Conservation (phyloP, 2,888 invertebrate species). For the Elaeidobius kamerunicus region DNA sequence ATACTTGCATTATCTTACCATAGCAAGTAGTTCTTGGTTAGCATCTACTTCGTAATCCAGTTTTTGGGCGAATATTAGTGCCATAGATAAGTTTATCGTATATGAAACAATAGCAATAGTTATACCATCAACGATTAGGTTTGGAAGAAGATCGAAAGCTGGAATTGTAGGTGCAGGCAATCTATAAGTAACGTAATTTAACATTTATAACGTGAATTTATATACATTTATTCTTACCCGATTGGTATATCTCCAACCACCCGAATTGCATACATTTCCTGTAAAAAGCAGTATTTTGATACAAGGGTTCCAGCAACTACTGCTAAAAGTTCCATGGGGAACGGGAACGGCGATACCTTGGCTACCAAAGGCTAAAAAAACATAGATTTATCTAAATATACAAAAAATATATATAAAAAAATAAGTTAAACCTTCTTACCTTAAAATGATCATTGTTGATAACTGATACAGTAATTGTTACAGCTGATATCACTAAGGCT, state of each 20-base stretch:
- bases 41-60: constrained; percentile 65
- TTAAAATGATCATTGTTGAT: constrained; percentile 64
- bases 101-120: constrained; percentile 70
- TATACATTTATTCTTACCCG: constrained; percentile 58
- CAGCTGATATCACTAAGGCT: constrained; percentile 60
- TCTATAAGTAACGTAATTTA: too few relatives aligned
- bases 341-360: constrained; percentile 62
- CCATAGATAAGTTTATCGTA: constrained; percentile 72
- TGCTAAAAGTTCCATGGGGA: constrained; percentile 73
- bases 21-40: constrained; percentile 71
- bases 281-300: constrained; percentile 58
- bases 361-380: constrained; percentile 55
- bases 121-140: constrained; percentile 59
- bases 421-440: too few relatives aligned
- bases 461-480: constrained; percentile 59
- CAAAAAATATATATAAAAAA: too few relatives aligned
- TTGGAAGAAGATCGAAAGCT: constrained; percentile 54
- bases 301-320: constrained; percentile 66
- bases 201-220: too few relatives aligned
- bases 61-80: constrained; percentile 69
- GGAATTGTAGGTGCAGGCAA: constrained; percentile 60
- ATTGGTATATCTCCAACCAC: constrained; percentile 68
- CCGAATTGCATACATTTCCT: constrained; percentile 52
- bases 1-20: constrained; percentile 46
- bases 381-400: too few relatives aligned